Base-by-base conservation (phyloP, 23 tunicate genomes). In the Trididemnum clinides region DNA sequence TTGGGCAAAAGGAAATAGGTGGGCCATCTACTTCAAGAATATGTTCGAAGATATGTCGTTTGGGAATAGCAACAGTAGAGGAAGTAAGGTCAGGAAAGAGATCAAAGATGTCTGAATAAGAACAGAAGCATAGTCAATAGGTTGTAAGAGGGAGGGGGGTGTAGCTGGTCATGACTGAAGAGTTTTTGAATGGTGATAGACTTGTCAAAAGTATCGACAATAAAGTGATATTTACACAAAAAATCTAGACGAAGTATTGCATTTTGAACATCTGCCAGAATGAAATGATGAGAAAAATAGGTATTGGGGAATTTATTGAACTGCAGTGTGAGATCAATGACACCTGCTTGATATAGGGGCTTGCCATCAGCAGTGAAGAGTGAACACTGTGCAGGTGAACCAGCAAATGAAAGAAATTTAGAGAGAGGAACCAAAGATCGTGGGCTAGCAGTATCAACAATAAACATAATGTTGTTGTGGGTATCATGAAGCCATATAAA, bases 181-280 rank as follows among this genome's bases (percentile, higher is more conserved):
- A 29, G 75, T 29, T n/a, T n/a, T n/a, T 10, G n/a, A 31, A 31
- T 66, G 37, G 7, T 28, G 37, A 66, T 23, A 66, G 75, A 28
- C n/a, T 66, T 29, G 23, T 18, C 6, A 4, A 20, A 18, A 74
- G 25, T 26, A 74, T 74, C 81, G 5, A 34, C 37, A 38, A 28
- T 20, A 21, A 74, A 38, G 21, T 74, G 28, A 59, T 38, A 74
- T 39, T 74, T 38, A 5, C n/a, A 20, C 15, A 74, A 26, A 44
- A 74, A 74, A 26, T 74, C 81, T 28, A 74, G 37, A 28, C 81
- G 59, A 38, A 37, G 81, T 3, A 74, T 44, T 12, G 81, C 31
- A 74, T 74, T 23, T 2, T 18, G 18, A 44, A 74, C 62, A 44
- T 74, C 22, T 19, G 75, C 75, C 6, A 66, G 7, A 32, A 66